Evolutionary conservation across 2,113 vertebrate species (phyloP).

Genomic region (Amazona vittata): DNA sequence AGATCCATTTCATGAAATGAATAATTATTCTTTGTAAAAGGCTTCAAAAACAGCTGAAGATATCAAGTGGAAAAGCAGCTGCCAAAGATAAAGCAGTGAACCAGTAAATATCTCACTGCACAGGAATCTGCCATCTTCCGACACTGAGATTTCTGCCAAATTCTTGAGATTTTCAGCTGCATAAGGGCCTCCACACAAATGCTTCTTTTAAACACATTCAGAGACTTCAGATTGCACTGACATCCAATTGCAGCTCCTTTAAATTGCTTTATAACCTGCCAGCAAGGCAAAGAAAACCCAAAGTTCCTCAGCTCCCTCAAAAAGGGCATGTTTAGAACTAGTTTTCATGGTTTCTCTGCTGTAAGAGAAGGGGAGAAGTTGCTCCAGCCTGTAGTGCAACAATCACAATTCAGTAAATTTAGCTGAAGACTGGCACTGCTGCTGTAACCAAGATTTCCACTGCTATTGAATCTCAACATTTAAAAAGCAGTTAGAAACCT

Average conservation of each 20-base stretch:
- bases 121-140: slow-evolving; percentile 83
- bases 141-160: slow-evolving; percentile 70
- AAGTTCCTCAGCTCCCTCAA: slow-evolving; percentile 46
- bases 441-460: background rate
- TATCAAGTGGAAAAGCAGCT: slow-evolving; percentile 54
- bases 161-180: slow-evolving; percentile 68
- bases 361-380: background rate
- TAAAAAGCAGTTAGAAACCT: background rate
- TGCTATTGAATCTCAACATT: background rate
- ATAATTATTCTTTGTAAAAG: slow-evolving; percentile 62
- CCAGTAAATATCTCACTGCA: slow-evolving; percentile 73
- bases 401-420: background rate
- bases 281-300: slow-evolving; percentile 55
- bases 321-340: background rate
- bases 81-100: slow-evolving; percentile 70
- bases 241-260: slow-evolving; percentile 45
- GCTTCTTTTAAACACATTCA: slow-evolving; percentile 58
- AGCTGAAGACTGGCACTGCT: background rate
- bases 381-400: background rate
- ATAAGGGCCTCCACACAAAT: slow-evolving; percentile 58
- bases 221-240: slow-evolving; percentile 57
- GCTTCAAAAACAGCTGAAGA: slow-evolving; percentile 64
- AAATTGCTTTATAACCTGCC: background rate
- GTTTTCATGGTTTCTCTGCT: background rate
- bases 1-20: slow-evolving; percentile 41